Percentiles rank a stretch among this genome's conserved stretches.
Conservation (phyloP, 2,113 vertebrate genomes). For the Rhadina sibilatrix region DNA sequence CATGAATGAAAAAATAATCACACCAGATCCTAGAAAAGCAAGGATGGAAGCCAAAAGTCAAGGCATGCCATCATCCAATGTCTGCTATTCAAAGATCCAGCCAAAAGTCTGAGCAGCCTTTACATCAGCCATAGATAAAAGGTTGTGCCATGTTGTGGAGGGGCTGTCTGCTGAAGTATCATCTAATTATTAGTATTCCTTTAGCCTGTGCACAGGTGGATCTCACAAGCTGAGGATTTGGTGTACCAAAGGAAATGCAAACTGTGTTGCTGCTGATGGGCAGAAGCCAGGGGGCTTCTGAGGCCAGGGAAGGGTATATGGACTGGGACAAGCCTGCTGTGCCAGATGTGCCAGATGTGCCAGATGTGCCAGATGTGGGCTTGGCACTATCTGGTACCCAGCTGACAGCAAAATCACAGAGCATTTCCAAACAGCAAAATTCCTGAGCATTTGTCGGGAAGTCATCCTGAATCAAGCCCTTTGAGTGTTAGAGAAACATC, state of each 20-base stretch:
- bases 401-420: background rate
- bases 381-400: background rate
- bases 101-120: background rate
- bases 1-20: slow-evolving; percentile 18
- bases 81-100: background rate
- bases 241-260: background rate
- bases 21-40: background rate
- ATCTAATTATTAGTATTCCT: background rate
- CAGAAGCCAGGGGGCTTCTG: background rate
- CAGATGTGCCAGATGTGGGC: no score
- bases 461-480: background rate
- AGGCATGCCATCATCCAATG: background rate
- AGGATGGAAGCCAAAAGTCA: background rate
- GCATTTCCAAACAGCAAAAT: background rate
- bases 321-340: no score
- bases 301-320: background rate
- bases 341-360: background rate
- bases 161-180: background rate
- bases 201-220: background rate
- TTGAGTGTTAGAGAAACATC: background rate
- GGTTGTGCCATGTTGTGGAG: background rate
- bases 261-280: background rate
- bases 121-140: background rate
- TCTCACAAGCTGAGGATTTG: background rate
- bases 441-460: background rate